Conservation (phyloP, 1,140 invertebrate genomes). For the Drosophila kikkawai region DNA sequence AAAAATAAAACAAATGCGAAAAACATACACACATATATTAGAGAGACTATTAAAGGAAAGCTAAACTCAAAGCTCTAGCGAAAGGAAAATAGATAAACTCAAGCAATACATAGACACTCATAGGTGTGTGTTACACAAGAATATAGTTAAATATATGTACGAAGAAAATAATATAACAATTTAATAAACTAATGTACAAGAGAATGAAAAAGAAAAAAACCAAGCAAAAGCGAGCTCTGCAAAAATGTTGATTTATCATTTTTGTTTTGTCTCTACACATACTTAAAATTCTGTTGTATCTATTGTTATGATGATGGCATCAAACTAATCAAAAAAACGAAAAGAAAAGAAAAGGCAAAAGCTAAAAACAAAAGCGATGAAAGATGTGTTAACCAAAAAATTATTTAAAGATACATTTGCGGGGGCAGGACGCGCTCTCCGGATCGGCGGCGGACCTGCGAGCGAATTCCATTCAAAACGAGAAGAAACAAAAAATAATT, state of each 20-base stretch:
- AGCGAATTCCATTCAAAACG: slow-evolving; percentile 25
- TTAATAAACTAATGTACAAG: slow-evolving; percentile 51
- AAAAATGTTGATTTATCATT: slow-evolving; percentile 48
- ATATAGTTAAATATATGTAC: slow-evolving; percentile 75
- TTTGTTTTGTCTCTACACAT: slow-evolving; percentile 45
- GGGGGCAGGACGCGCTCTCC: slow-evolving; percentile 10
- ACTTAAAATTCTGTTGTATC: slow-evolving; percentile 59
- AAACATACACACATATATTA: slow-evolving; percentile 61
- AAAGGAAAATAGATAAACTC: slow-evolving; percentile 66
- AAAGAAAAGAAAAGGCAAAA: slow-evolving; percentile 1
- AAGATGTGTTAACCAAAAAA: slow-evolving; percentile 53
- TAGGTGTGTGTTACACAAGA: slow-evolving; percentile 77
- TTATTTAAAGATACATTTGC: slow-evolving; percentile 52
- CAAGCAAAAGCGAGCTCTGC: slow-evolving; percentile 46
- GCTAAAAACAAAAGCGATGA: slow-evolving; percentile 4
- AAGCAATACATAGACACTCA: slow-evolving; percentile 82
- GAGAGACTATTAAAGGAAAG: slow-evolving; percentile 64
- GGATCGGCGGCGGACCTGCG: slow-evolving; percentile 15
- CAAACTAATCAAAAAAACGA: slow-evolving; percentile 55
- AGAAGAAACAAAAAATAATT: slow-evolving; percentile 39
- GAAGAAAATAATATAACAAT: slow-evolving; percentile 49
- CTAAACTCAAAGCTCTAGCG: slow-evolving; percentile 49
- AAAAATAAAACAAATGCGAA: slow-evolving; percentile 56
- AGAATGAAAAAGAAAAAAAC: slow-evolving; percentile 4
- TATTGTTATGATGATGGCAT: slow-evolving; percentile 60